Conservation (phyloP, 2,113 vertebrate genomes). For the Pelobates fuscus region DNA sequence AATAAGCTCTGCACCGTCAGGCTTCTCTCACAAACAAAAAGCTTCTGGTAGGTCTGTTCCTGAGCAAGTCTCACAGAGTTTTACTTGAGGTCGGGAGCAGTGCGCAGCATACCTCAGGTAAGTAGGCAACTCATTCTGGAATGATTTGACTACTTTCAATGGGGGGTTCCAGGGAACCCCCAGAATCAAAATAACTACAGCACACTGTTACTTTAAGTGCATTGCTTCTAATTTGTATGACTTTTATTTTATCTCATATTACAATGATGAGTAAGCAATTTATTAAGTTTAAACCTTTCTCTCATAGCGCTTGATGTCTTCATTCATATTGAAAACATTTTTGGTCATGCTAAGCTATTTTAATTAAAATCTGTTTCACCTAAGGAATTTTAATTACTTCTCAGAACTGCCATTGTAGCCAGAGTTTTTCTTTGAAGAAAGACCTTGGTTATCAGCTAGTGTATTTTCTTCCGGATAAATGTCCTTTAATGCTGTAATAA, state of each 20-base stretch:
- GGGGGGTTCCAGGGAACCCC: no score
- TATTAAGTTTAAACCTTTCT: constrained; percentile 3
- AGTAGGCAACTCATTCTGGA: no score
- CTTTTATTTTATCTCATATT: not conserved
- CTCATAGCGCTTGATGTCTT: not conserved
- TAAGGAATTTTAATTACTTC: constrained; percentile 43
- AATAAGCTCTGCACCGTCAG: no score
- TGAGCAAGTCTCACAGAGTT: no score
- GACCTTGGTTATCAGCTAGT: constrained; percentile 18
- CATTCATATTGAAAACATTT: constrained; percentile 20
- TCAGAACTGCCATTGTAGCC: constrained; percentile 20
- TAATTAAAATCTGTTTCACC: constrained; percentile 42
- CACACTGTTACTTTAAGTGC: no score
- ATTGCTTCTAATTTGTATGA: no score
- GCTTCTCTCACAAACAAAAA: no score
- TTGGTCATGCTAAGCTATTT: constrained; percentile 30
- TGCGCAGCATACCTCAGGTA: no score
- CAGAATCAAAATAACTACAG: no score
- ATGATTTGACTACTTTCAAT: no score
- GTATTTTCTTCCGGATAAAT: constrained; percentile 35
- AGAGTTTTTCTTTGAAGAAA: constrained; percentile 27
- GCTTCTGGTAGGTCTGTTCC: no score
- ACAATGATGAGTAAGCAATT: not conserved
- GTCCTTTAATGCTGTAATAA: constrained; percentile 35
- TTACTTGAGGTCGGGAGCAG: no score